Base-by-base conservation (phyloP, 2,113 vertebrate species). In the Arvicanthis niloticus region DNA sequence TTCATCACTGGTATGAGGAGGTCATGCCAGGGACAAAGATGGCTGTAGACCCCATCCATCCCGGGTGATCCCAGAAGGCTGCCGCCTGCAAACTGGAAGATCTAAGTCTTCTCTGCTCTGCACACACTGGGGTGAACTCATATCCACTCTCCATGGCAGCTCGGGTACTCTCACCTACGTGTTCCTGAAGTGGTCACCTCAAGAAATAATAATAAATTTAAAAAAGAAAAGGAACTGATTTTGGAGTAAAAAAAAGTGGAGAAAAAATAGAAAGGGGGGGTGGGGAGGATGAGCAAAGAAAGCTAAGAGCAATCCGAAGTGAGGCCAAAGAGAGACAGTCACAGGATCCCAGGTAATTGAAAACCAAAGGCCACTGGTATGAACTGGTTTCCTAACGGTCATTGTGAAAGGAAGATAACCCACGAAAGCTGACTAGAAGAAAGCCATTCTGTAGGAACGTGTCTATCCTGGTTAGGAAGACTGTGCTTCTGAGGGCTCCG, bases 331-430 rank as follows among this genome's bases (percentile, higher is more conserved):
- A 93, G 45, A 34, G 17, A 65, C 9, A 62, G 24, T n/a, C 67
- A 80, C 40, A 45, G 21, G 85, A 10, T 75, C 48, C 85, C 68
- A 53, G 29, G 65, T 53, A 76, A 53, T 22, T 90, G 53, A 67
- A 91, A 84, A 89, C 21, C 37, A 10, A 13, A 40, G 60, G 3
- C 65, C 15, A 62, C 24, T 87, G 34, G 68, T 77, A 24, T 53
- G 62, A 91, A 65, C 82, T 90, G 82, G 84, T 90, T 93, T 94
- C 88, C 80, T 62, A 84, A 78, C 16, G 89, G 53, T 34, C 89
- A 51, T 10, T 19, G 37, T 26, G 16, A 93, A 82, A 89, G 53
- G 53, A 34, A 93, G 96, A 91, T 22, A 68, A 42, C 5, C 51
- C 75, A n/a, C 6, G 84, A 72, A 93, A 24, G 3, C 84, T 60